Conservation (phyloP, 2,888 invertebrate genomes). For the Horisme vitalbata region DNA sequence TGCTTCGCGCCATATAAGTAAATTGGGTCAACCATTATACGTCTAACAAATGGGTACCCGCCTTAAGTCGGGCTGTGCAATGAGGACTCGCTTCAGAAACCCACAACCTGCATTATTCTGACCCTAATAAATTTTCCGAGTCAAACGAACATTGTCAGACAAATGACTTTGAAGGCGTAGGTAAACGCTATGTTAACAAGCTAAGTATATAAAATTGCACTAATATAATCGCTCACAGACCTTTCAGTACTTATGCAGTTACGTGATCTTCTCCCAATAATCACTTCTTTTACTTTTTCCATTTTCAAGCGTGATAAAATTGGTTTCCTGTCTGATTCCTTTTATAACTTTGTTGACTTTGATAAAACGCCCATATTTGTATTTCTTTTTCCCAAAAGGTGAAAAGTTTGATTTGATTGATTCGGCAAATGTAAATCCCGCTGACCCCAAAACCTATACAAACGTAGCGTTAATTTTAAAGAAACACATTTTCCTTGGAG, state of each 20-base stretch:
- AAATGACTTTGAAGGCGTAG: conserved; percentile 64
- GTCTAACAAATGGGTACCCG: conserved; percentile 75
- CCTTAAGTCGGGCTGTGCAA: conserved; percentile 71
- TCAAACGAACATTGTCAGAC: conserved; percentile 76
- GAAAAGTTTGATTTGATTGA: conserved; percentile 25
- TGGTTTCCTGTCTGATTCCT: not conserved
- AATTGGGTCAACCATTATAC: conserved; percentile 79
- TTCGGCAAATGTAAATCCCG: conserved; percentile 44
- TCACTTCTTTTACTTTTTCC: not conserved
- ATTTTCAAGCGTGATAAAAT: not conserved
- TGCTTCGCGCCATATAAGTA: conserved; percentile 63
- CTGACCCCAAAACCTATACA: conserved; percentile 57
- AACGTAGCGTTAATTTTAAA: conserved; percentile 75
- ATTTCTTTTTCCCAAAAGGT: conserved; percentile 13
- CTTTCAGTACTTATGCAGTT: too few species aligned
- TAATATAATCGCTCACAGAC: too few species aligned
- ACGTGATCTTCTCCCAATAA: too few species aligned
- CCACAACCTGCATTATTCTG: conserved; percentile 79
- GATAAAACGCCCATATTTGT: conserved; percentile 13
- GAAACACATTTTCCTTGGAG: conserved; percentile 80
- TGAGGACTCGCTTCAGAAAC: conserved; percentile 74
- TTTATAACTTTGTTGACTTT: conserved; percentile 11
- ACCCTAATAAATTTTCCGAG: conserved; percentile 80
- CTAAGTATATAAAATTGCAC: too few species aligned
- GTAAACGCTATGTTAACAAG: conserved; percentile 36